Evolutionary conservation across 2,113 vertebrate genomes (phyloP), one percentile per base, ranked within the genome.

Genomic region (Vombatus ursinus): DNA sequence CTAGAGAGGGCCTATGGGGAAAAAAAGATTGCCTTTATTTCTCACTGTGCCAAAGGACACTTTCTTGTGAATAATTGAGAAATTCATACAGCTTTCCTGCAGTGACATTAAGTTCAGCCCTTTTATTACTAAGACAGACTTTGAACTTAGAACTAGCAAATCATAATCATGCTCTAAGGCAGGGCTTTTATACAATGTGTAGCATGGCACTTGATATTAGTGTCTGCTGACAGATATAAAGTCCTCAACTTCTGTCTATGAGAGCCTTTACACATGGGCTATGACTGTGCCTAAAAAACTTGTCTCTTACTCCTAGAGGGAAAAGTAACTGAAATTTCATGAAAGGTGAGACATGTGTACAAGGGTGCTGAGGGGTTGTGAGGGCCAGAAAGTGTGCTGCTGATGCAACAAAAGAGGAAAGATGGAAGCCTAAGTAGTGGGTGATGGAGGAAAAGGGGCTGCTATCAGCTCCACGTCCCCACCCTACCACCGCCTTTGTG

Each of bases 1-100:
- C 77, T 89, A 93, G 89, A 91, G 91, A 26, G 48, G 91, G 37
- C 44, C 37, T 51, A 25, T 2, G 28, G 23, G 92, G 95, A 44
- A 61, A 49, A 28, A 47, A 91, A 91, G 49, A 25, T 0, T 84
- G 48, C 57, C 84, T 92, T 94, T 89, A 57, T 89, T 94, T 95
- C 91, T 49, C 37, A 31, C 24, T 92, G 53, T 54, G 23, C 90
- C 53, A 92, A 93, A 92, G 77, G 57, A 95, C 0, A 14, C 52
- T 50, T 28, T 89, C 57, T n/a, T 90, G 48, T 53, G 49, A 51
- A 94, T 16, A 26, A 2, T 26, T 48, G 37, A 93, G 89, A 14
- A 12, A 16, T 61, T 91, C 61, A 90, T 23, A 8, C 49, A 50
- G 49, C 90, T 90, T 54, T 44, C 51, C 0, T 2, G n/a, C 7